Percentiles rank a stretch among this genome's conserved stretches.
These are phyloP conservation scores for Lepisosteus osseus DNA, from an alignment of 2,113 vertebrate genomes.

Conservation along the genomic window DNA sequence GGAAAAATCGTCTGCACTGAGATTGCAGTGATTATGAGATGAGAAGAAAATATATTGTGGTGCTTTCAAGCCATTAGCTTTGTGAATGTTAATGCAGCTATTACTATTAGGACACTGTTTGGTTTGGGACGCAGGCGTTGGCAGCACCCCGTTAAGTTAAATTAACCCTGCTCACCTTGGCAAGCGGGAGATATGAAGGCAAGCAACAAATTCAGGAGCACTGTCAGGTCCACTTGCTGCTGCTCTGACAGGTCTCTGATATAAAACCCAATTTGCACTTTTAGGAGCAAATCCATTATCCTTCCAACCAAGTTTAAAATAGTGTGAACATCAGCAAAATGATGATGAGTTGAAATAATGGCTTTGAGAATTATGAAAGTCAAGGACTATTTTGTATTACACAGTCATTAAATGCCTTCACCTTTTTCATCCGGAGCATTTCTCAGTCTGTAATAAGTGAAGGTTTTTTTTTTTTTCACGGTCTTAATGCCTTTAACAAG, in stretches of 20 bases:
- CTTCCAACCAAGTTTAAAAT: conserved; percentile 65
- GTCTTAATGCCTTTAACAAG: not conserved
- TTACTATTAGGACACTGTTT: conserved; percentile 41
- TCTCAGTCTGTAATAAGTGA: not conserved
- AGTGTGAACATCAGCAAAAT: conserved; percentile 74
- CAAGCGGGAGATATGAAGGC: conserved; percentile 45
- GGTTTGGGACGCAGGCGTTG: conserved; percentile 51
- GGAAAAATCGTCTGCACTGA: too few species aligned
- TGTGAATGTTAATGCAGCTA: conserved; percentile 50
- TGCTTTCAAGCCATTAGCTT: not conserved
- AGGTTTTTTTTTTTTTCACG: not conserved
- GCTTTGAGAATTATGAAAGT: conserved; percentile 73
- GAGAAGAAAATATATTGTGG: too few species aligned
- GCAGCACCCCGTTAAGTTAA: conserved; percentile 37
- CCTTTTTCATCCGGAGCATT: not conserved
- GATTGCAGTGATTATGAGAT: too few species aligned
- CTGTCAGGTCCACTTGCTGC: conserved; percentile 53
- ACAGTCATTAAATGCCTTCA: conserved; percentile 46
- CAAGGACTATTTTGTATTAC: conserved; percentile 67
- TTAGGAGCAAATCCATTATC: conserved; percentile 79
- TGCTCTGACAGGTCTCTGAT: conserved; percentile 64
- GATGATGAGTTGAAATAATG: conserved; percentile 65
- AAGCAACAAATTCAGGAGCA: conserved; percentile 54
- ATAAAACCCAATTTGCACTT: conserved; percentile 77
- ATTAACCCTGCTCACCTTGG: conserved; percentile 68